Conservation (phyloP, 2,888 invertebrate species). For the Clepsis dumicolana region DNA sequence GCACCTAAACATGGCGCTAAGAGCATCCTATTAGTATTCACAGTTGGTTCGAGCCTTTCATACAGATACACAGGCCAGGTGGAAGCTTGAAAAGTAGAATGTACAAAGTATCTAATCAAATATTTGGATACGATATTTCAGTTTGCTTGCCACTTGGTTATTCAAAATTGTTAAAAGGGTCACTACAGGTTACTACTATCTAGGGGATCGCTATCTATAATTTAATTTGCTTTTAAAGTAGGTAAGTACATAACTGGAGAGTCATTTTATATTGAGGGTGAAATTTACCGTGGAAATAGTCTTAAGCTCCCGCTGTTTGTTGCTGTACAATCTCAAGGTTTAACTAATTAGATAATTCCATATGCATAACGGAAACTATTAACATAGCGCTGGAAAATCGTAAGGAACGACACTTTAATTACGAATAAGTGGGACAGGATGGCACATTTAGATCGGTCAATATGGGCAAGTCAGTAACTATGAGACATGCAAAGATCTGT, state of each 20-base stretch:
- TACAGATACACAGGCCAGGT: conserved; percentile 59
- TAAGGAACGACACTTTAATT: too few relatives aligned
- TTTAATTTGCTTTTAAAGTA: conserved; percentile 7
- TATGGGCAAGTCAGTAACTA: too few relatives aligned
- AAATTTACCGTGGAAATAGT: conserved; percentile 6
- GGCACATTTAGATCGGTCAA: too few relatives aligned
- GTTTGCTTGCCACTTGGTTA: conserved; percentile 24
- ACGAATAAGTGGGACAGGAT: too few relatives aligned
- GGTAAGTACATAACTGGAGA: background rate
- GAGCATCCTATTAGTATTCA: conserved; percentile 69
- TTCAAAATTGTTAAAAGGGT: conserved; percentile 14
- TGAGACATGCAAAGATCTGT: too few relatives aligned
- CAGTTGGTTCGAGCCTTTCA: conserved; percentile 66
- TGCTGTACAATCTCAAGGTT: too few relatives aligned
- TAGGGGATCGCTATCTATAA: too few relatives aligned
- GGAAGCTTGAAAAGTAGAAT: conserved; percentile 54
- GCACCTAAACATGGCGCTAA: conserved; percentile 39
- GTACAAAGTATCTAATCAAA: conserved; percentile 22
- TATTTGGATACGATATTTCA: conserved; percentile 29
- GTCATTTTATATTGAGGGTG: background rate
- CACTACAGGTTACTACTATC: too few relatives aligned
- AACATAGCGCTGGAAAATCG: too few relatives aligned
- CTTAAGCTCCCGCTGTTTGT: background rate
- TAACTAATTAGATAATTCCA: too few relatives aligned
- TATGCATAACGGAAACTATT: too few relatives aligned